A percentile compares a stretch with the other conserved stretches of the same genome.
These are phyloP conservation scores for Congeria kusceri DNA, from an alignment of 2,888 invertebrate genomes.

Conservation along the genomic window DNA sequence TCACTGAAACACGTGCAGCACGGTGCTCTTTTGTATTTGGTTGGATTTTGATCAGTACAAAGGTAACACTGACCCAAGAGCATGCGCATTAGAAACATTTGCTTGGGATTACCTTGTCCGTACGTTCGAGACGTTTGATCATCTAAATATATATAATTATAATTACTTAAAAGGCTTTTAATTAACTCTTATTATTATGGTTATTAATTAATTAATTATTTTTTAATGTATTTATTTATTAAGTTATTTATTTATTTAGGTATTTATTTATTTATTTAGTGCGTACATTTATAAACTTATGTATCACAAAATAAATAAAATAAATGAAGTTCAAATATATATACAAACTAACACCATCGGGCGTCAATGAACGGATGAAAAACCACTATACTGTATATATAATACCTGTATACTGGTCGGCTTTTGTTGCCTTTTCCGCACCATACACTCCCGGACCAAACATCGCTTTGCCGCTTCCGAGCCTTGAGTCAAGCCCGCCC, in stretches of 20 bases:
- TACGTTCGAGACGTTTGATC: conserved; percentile 40
- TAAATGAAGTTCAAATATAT: no score
- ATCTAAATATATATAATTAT: conserved; percentile 58
- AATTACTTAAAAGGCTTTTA: background rate
- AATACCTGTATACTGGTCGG: conserved; percentile 66
- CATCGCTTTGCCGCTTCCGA: conserved; percentile 61
- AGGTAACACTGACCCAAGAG: conserved; percentile 60
- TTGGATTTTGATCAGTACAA: conserved; percentile 43
- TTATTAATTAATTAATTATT: no score
- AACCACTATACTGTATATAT: background rate
- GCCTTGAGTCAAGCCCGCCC: conserved; percentile 67
- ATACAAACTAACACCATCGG: no score
- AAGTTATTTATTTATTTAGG: no score
- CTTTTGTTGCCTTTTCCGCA: conserved; percentile 75
- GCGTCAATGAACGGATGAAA: no score
- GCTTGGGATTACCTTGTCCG: conserved; percentile 38
- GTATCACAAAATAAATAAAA: no score
- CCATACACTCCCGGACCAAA: conserved; percentile 73
- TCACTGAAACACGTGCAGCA: conserved; percentile 50
- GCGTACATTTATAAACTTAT: no score
- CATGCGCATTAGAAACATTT: conserved; percentile 69
- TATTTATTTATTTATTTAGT: no score
- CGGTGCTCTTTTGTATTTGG: conserved; percentile 61
- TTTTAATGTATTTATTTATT: no score
- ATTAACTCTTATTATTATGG: no score